phyloP scores from a whole-genome alignment of 2,888 invertebrate species.

The Watsonalla cultraria region DNA sequence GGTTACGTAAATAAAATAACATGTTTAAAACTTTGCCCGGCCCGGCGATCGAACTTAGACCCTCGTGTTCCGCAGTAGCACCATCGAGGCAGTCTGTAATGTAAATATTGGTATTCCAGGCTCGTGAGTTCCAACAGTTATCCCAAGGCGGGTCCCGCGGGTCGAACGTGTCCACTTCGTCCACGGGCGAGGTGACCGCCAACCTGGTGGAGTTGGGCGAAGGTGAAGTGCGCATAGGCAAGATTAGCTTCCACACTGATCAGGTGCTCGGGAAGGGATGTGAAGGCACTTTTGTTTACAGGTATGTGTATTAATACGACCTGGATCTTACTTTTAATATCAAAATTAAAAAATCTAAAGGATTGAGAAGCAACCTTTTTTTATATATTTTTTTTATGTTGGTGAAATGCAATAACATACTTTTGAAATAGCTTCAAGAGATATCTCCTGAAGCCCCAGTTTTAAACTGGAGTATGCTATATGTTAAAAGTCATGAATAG shows the following conservation, averaged over 20 bases:
- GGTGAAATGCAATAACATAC: no score
- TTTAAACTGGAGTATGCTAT: no score
- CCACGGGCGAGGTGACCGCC: slow-evolving; percentile 70
- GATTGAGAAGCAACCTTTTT: no score
- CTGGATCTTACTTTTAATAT: no score
- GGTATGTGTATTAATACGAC: no score
- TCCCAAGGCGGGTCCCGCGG: slow-evolving; percentile 81
- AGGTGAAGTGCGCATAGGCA: slow-evolving; percentile 87
- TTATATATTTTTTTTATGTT: no score
- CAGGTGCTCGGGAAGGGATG: slow-evolving; percentile 97
- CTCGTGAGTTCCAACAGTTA: slow-evolving; percentile 82
- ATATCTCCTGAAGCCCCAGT: no score
- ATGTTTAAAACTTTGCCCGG: no score
- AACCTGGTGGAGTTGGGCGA: slow-evolving; percentile 80
- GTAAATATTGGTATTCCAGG: slow-evolving; percentile 43
- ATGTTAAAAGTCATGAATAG: no score
- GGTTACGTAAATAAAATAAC: no score
- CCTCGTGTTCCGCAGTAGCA: not conserved
- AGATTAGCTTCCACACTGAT: slow-evolving; percentile 91
- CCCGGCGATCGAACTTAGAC: no score
- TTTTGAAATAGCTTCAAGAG: no score
- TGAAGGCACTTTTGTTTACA: slow-evolving; percentile 98
- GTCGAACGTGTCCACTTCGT: slow-evolving; percentile 57
- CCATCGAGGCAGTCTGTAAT: not conserved
- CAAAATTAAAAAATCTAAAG: not conserved